Evolutionary conservation across 2,113 vertebrate species (phyloP).

Genomic region (Heloderma charlesbogerti): DNA sequence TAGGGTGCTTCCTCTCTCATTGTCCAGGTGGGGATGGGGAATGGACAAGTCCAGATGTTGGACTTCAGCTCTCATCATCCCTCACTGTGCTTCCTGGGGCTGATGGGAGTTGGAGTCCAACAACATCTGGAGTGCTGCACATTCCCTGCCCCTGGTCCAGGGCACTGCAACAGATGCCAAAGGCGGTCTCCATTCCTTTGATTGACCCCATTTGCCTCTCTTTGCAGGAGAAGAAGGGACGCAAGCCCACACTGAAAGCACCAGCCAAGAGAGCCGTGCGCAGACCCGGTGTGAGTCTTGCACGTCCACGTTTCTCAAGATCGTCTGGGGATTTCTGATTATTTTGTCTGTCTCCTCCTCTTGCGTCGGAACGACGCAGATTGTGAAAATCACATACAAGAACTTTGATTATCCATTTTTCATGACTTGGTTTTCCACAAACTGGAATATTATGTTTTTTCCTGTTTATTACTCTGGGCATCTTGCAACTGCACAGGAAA

Average conservation of each 20-base stretch:
- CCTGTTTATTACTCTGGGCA: constrained; percentile 97
- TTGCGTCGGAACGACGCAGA: constrained; percentile 97
- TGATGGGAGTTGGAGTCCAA: too few relatives aligned
- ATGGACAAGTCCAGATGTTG: too few relatives aligned
- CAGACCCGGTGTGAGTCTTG: constrained; percentile 92
- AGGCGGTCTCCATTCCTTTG: background rate
- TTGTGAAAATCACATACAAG: constrained; percentile 96
- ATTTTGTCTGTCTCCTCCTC: constrained; percentile 95
- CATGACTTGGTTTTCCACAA: constrained; percentile 99
- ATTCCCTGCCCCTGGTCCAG: too few relatives aligned
- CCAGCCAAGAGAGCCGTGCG: constrained; percentile 76
- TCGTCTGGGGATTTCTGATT: constrained; percentile 92
- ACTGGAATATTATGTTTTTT: constrained; percentile 99
- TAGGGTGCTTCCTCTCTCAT: background rate
- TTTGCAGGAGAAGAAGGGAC: constrained; percentile 89
- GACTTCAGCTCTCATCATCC: too few relatives aligned
- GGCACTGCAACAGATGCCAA: background rate
- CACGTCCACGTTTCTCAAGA: constrained; percentile 84
- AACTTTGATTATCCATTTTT: constrained; percentile 99
- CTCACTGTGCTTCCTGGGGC: too few relatives aligned
- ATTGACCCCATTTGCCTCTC: constrained; percentile 16
- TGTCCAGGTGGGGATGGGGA: too few relatives aligned
- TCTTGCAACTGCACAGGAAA: constrained; percentile 90
- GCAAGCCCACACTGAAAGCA: constrained; percentile 80
- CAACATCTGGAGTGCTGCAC: too few relatives aligned